Evolutionary conservation across 2,113 vertebrate species (phyloP).

Genomic region (Morphnarchus princeps): DNA sequence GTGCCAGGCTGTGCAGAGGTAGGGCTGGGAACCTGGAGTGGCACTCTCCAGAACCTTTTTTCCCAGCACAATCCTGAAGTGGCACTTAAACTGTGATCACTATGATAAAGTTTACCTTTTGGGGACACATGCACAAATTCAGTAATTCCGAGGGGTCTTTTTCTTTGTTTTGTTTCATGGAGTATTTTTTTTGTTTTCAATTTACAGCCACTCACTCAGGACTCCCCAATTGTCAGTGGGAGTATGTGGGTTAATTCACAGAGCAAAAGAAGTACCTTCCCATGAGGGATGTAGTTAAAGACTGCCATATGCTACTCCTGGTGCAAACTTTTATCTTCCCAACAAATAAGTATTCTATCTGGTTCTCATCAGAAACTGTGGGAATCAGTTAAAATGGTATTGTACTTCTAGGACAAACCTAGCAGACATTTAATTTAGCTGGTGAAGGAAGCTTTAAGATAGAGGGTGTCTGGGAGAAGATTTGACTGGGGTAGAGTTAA

Average conservation of each 20-base stretch:
- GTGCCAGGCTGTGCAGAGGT: background rate
- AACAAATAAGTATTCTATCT: background rate
- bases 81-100: background rate
- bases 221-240: background rate
- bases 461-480: background rate
- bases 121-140: background rate
- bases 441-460: background rate
- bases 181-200: background rate
- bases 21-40: background rate
- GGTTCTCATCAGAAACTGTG: background rate
- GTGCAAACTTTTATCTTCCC: background rate
- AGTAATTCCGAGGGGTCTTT: background rate
- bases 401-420: background rate
- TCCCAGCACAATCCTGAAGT: background rate
- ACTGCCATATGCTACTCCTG: background rate
- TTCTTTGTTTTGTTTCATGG: background rate
- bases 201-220: background rate
- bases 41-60: background rate
- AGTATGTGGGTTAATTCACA: background rate
- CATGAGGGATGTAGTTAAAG: background rate
- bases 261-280: background rate
- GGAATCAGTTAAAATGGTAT: background rate
- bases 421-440: background rate
- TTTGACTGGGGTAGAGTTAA: background rate
- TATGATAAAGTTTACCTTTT: background rate